phyloP scores from a whole-genome alignment of 2,888 invertebrate species.

The Leucophenga maculata region DNA sequence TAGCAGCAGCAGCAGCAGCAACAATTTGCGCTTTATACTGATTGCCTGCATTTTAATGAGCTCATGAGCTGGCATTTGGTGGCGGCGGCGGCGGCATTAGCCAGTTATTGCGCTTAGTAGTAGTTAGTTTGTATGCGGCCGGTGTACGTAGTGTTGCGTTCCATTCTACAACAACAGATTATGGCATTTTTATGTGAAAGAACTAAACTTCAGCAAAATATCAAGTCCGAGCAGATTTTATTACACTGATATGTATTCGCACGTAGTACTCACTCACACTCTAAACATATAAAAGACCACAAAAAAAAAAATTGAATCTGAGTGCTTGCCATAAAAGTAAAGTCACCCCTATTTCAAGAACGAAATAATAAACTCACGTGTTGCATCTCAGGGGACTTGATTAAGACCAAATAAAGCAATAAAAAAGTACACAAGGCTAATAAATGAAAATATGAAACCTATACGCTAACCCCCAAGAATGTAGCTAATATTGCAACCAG shows the following conservation, averaged over 20 bases:
- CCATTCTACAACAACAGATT: not conserved
- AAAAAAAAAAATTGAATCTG: not conserved
- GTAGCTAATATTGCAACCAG: not conserved
- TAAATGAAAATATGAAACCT: slow-evolving; percentile 62
- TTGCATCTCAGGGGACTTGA: slow-evolving; percentile 69
- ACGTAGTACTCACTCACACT: not conserved
- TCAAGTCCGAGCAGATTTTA: not conserved
- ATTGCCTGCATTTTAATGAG: slow-evolving; percentile 62
- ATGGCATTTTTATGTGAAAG: slow-evolving; percentile 4
- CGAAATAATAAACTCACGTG: slow-evolving; percentile 56
- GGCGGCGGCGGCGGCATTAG: too few relatives aligned
- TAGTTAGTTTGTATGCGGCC: slow-evolving; percentile 3
- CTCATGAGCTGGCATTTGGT: slow-evolving; percentile 49
- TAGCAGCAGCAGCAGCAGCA: not conserved
- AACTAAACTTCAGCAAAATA: not conserved
- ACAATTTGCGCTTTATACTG: slow-evolving; percentile 28
- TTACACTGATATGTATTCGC: not conserved
- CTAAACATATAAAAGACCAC: not conserved
- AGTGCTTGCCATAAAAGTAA: too few relatives aligned
- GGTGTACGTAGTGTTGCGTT: not conserved
- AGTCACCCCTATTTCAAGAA: slow-evolving; percentile 5
- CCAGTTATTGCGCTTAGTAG: not conserved
- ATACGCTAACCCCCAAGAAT: too few relatives aligned
- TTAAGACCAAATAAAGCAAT: slow-evolving; percentile 65
- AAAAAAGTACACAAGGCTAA: slow-evolving; percentile 57